Evolutionary conservation across 2,888 invertebrate genomes (phyloP).

Genomic region (Formica aserva): DNA sequence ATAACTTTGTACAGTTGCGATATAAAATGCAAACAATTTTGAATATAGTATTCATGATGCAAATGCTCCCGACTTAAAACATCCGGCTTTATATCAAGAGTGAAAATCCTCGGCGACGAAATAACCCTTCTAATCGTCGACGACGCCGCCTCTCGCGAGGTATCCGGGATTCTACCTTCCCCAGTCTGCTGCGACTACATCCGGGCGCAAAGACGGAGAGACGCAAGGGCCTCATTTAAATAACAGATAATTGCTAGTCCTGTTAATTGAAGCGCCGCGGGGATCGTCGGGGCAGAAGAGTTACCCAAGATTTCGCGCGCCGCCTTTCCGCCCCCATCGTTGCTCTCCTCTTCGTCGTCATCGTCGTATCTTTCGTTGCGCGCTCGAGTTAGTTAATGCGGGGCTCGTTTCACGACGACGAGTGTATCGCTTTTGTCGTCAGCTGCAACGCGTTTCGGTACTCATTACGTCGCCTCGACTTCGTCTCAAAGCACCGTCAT

Average conservation of each 20-base stretch:
- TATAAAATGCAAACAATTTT: background rate
- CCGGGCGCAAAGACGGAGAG: slow-evolving; percentile 74
- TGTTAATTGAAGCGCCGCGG: slow-evolving; percentile 83
- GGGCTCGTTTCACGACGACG: slow-evolving; percentile 67
- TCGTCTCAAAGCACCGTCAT: slow-evolving; percentile 50
- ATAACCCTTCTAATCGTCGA: slow-evolving; percentile 50
- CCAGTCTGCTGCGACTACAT: slow-evolving; percentile 69
- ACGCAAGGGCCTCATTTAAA: slow-evolving; percentile 80
- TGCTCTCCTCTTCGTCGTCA: slow-evolving; percentile 53
- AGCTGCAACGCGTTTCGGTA: slow-evolving; percentile 48
- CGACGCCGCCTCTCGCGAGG: slow-evolving; percentile 17
- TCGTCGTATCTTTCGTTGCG: slow-evolving; percentile 36
- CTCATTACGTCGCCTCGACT: slow-evolving; percentile 45
- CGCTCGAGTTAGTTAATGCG: slow-evolving; percentile 66
- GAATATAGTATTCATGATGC: background rate
- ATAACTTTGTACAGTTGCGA: background rate
- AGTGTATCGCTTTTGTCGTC: slow-evolving; percentile 68
- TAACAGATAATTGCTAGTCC: slow-evolving; percentile 83
- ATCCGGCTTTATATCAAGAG: slow-evolving; percentile 5
- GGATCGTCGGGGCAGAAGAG: slow-evolving; percentile 77
- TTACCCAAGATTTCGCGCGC: slow-evolving; percentile 79
- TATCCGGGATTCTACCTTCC: slow-evolving; percentile 18
- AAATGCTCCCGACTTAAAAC: slow-evolving; percentile 5
- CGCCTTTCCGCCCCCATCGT: slow-evolving; percentile 52
- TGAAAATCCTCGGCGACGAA: slow-evolving; percentile 43